These are phyloP conservation scores for Coenobita brevimanus DNA, from an alignment of 1,140 invertebrate genomes.

Conservation along the genomic window DNA sequence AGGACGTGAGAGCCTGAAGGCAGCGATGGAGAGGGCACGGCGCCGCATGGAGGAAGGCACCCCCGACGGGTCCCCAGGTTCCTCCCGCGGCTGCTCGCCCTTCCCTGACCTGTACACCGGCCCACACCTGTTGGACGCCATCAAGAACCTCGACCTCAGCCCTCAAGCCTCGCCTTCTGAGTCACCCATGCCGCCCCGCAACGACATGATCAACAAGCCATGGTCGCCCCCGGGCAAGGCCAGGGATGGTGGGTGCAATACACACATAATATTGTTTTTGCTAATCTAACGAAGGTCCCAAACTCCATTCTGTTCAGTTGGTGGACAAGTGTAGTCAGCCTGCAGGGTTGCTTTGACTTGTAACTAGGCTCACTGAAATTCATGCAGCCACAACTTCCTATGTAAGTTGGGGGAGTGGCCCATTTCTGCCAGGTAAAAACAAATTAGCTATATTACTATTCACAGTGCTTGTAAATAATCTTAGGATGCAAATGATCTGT, in stretches of 20 bases:
- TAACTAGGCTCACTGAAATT: too few relatives aligned
- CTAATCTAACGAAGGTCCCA: too few relatives aligned
- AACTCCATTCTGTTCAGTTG: too few relatives aligned
- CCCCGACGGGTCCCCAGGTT: conserved; percentile 65
- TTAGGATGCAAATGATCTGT: too few relatives aligned
- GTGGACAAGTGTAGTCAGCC: too few relatives aligned
- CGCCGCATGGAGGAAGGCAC: conserved; percentile 67
- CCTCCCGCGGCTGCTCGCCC: conserved; percentile 68
- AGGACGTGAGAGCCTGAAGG: conserved; percentile 82
- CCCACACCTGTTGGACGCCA: conserved; percentile 67
- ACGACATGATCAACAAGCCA: background rate
- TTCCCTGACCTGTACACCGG: conserved; percentile 69
- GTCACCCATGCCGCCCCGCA: conserved; percentile 39
- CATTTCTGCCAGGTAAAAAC: too few relatives aligned
- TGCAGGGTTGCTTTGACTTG: too few relatives aligned
- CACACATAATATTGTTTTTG: too few relatives aligned
- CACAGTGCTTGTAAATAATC: too few relatives aligned
- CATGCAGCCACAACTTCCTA: too few relatives aligned
- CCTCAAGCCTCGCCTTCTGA: conserved; percentile 58
- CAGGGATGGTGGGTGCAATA: conserved; percentile 30
- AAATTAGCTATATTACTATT: too few relatives aligned
- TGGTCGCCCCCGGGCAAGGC: background rate
- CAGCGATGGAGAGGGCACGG: conserved; percentile 84
- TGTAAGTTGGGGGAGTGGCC: too few relatives aligned
- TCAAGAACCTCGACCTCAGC: conserved; percentile 66